Conservation (phyloP, 2,888 invertebrate species). For the Leucoptera coffeella region DNA sequence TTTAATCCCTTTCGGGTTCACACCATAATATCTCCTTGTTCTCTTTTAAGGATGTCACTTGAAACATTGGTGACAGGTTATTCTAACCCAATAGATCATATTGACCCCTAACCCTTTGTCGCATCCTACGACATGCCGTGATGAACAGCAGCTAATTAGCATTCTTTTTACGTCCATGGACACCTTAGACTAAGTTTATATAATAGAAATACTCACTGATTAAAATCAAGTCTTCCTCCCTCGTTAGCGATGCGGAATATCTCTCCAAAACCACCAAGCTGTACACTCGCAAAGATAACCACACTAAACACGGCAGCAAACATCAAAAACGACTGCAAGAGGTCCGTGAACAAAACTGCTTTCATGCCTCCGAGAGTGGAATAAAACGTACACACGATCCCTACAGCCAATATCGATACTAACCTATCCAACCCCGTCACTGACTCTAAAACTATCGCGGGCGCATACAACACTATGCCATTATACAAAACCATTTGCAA, state of each 20-base stretch:
- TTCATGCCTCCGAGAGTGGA: conserved; percentile 88
- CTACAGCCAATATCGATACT: conserved; percentile 68
- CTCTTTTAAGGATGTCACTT: too few relatives aligned
- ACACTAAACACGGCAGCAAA: conserved; percentile 75
- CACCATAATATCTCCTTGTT: too few relatives aligned
- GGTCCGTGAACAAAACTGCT: conserved; percentile 82
- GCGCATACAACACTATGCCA: conserved; percentile 90
- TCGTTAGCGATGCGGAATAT: conserved; percentile 67
- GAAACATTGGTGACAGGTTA: too few relatives aligned
- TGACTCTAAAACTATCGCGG: conserved; percentile 83
- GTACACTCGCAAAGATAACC: conserved; percentile 64
- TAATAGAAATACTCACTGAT: conserved; percentile 43
- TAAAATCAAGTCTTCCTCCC: conserved; percentile 65
- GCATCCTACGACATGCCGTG: too few relatives aligned
- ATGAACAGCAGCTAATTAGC: too few relatives aligned
- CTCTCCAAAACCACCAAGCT: conserved; percentile 61
- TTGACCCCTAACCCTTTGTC: too few relatives aligned
- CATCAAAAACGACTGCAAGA: conserved; percentile 81
- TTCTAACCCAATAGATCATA: too few relatives aligned
- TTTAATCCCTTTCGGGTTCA: too few relatives aligned
- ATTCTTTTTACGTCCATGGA: too few relatives aligned
- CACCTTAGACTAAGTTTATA: too few relatives aligned
- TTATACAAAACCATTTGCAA: conserved; percentile 87
- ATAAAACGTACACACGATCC: conserved; percentile 78
- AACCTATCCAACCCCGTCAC: conserved; percentile 73